Evolutionary conservation across 2,113 vertebrate species (phyloP).

Genomic region (Sigmodon hispidus): DNA sequence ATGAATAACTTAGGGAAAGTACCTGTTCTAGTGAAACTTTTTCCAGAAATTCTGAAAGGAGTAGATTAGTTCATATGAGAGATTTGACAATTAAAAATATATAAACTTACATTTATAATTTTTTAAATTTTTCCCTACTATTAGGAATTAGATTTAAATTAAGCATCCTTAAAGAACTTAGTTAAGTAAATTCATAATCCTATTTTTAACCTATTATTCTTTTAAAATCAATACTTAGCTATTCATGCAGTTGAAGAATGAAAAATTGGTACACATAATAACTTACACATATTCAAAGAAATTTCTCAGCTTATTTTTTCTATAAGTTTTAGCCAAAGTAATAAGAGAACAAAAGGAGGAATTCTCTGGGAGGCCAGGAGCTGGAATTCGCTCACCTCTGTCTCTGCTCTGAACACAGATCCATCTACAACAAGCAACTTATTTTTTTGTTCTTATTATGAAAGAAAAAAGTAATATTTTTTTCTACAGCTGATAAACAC

Average conservation of each 20-base stretch:
- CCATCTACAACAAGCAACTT: no score
- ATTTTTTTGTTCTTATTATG: no score
- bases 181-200: background rate
- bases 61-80: slow-evolving; percentile 26
- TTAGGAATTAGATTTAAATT: background rate
- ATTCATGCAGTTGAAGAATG: background rate
- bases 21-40: slow-evolving; percentile 51
- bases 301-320: background rate
- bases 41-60: slow-evolving; percentile 32
- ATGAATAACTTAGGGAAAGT: background rate
- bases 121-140: background rate
- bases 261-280: background rate
- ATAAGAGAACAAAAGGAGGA: no score
- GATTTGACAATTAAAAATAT: background rate
- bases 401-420: no score
- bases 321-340: no score
- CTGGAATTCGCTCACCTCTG: no score
- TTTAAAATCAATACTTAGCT: background rate
- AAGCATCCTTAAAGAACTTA: background rate
- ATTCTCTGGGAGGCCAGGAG: no score
- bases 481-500: no score
- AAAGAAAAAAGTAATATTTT: no score
- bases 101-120: background rate
- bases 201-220: background rate
- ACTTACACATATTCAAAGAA: background rate